These are phyloP conservation scores for Brachycybe producta DNA, from an alignment of 2,888 invertebrate genomes.

Conservation along the genomic window DNA sequence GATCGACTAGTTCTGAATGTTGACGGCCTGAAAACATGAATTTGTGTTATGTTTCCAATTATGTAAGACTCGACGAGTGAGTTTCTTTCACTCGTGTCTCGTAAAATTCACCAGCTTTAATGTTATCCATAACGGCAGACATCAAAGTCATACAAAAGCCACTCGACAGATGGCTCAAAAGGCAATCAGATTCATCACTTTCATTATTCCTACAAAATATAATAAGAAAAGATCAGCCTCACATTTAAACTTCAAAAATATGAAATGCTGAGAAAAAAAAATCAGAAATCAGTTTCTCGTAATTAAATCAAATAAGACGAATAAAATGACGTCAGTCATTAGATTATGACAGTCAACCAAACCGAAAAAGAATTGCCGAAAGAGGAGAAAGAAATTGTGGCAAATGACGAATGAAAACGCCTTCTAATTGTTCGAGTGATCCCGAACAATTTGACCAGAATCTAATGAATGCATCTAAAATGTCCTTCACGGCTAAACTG, in stretches of 20 bases:
- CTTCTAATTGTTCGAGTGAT: not conserved
- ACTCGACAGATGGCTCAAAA: no score
- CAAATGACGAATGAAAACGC: not conserved
- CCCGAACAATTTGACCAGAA: not conserved
- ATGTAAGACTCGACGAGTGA: not conserved
- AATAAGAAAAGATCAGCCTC: not conserved
- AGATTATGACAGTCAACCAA: not conserved
- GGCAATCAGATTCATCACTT: not conserved
- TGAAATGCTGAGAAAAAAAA: no score
- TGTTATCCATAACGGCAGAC: not conserved
- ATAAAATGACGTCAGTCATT: no score
- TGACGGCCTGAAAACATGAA: not conserved
- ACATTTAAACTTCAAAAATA: no score
- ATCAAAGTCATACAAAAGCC: constrained; percentile 1
- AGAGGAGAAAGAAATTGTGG: constrained; percentile 4
- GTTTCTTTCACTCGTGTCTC: not conserved
- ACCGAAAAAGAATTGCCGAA: not conserved
- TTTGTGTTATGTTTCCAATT: no score
- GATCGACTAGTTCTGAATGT: not conserved
- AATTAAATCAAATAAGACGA: no score
- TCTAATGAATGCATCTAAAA: constrained; percentile 1
- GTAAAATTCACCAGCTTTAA: not conserved
- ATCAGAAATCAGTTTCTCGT: no score
- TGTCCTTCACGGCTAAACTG: not conserved
- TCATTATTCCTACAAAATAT: not conserved